Base-by-base conservation (phyloP, 1,140 invertebrate species). In the Drosophila biarmipes region DNA sequence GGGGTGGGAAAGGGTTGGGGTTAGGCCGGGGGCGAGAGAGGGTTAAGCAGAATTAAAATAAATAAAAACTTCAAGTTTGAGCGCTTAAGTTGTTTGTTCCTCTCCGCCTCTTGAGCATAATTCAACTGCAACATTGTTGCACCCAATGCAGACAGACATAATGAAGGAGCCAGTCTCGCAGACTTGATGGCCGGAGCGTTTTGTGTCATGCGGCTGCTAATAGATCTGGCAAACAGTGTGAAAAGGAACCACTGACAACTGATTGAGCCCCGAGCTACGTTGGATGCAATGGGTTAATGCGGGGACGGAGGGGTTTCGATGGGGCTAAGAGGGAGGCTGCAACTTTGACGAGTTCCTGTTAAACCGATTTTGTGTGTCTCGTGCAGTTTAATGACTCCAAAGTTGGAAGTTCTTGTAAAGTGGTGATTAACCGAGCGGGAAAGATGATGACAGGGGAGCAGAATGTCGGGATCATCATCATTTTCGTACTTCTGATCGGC, bases 31-130 rank as follows among this genome's bases (percentile, higher is more conserved):
- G 75, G 24, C 59, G 59, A 59, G 62, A 37, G 62, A 55, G 29
- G 42, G 27, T 29, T 55, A 35, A 46, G 56, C 79, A 78, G 74
- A 86, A 73, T 80, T 81, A 87, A 86, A 86, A 86, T 86, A 86
- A 86, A 86, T 87, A 86, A 87, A 87, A 86, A 87, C 82, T 75
- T 87, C 74, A 86, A 75, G 82, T 71, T 78, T 35, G 69, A 87
- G 78, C 82, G 82, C 72, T 87, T 87, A 86, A 86, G 82, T 87
- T 86, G 82, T 87, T 86, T 87, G 82, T 78, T 86, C 78, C 80
- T 80, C 66, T 48, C 67, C 81, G 77, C 74, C 78, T 87, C 78
- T 87, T 68, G 66, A 72, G 82, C 74, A 86, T 87, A 78, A 78
- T 67, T 81, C 78, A 87, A 68, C 52, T 87, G 74, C 82, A 86